Evolutionary conservation across 2,797 vertebrate species (phyloP), one percentile per base, ranked within the genome.

Genomic region (Oreortyx pictus): DNA sequence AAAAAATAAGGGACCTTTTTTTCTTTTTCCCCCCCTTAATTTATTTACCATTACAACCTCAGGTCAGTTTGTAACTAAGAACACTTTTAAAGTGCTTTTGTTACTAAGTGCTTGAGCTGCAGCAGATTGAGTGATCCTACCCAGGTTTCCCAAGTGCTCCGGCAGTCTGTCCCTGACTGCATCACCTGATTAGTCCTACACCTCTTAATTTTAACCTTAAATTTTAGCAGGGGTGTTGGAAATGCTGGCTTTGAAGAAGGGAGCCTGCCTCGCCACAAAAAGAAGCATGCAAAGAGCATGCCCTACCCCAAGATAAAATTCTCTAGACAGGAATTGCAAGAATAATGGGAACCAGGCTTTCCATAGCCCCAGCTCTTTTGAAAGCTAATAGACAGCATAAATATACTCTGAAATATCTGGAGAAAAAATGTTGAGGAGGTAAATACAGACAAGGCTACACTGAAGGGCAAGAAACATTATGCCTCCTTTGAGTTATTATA

Each of bases 311-410:
- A 65, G 79, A 93, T 75, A 86, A 71, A 94, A 81, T 72, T 65
- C 70, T 80, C 87, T 14, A 86, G 70, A 35, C 70, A 56, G 73
- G 68, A 88, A 92, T 95, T 82, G 62, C 44, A 11, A 20, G 70
- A 67, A 23, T 95, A 93, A 95, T 94, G 10, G 0, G 90, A 95
- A 91, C 87, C 93, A 94, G 90, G 80, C 80, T 64, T 90, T 59
- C 70, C 60, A 84, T 67, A 83, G 70, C 64, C 64, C 82, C 82
- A 86, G 56, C 62, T 62, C 92, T 89, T 95, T 89, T 89, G 76
- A 86, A 94, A 88, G 88, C 85, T 92, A 93, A 93, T 87, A 54
- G 79, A 71, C 86, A 93, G 84, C 79, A 93, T 72, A 89, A 93
- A 86, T 92, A 86, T 4, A 17, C 57, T 70, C 47, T 52, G 94